These are phyloP conservation scores for Acleris holmiana DNA, from an alignment of 2,888 invertebrate genomes.

Conservation along the genomic window DNA sequence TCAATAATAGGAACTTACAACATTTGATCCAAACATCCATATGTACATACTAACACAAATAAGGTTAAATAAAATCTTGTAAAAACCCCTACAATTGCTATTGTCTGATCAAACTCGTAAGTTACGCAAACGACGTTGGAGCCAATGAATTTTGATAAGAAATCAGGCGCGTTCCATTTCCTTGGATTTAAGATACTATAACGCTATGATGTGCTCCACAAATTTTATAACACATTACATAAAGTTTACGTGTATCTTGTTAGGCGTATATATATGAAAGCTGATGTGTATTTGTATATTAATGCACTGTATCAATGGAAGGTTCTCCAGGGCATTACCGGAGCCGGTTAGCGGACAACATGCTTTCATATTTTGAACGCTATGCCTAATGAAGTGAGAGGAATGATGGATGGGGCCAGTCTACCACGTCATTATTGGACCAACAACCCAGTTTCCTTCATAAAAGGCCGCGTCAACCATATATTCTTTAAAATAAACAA, in stretches of 20 bases:
- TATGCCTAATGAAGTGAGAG: conserved; percentile 78
- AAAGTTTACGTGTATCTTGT: conserved; percentile 24
- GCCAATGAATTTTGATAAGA: conserved; percentile 55
- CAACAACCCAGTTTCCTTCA: conserved; percentile 53
- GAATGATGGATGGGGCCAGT: conserved; percentile 73
- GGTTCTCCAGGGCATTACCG: conserved; percentile 42
- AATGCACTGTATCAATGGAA: conserved; percentile 19
- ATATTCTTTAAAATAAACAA: conserved; percentile 48
- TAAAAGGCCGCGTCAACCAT: conserved; percentile 48
- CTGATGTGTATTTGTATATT: conserved; percentile 10
- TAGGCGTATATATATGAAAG: conserved; percentile 2
- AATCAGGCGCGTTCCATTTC: conserved; percentile 43
- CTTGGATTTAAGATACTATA: conserved; percentile 44
- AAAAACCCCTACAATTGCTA: conserved; percentile 7
- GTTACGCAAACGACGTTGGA: conserved; percentile 50
- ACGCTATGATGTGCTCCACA: conserved; percentile 44
- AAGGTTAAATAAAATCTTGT: neutral
- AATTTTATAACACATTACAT: conserved; percentile 46
- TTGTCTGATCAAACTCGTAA: conserved; percentile 41
- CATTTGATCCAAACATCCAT: too few species aligned
- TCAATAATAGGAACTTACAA: too few species aligned
- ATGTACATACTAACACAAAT: too few species aligned
- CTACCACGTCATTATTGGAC: conserved; percentile 56
- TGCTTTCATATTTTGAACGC: conserved; percentile 63
- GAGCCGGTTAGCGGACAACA: conserved; percentile 59